Evolutionary conservation across 64 coral and sea anemone species (phyloP), one percentile per base, ranked within the genome.

Genomic region (Montipora sp.): DNA sequence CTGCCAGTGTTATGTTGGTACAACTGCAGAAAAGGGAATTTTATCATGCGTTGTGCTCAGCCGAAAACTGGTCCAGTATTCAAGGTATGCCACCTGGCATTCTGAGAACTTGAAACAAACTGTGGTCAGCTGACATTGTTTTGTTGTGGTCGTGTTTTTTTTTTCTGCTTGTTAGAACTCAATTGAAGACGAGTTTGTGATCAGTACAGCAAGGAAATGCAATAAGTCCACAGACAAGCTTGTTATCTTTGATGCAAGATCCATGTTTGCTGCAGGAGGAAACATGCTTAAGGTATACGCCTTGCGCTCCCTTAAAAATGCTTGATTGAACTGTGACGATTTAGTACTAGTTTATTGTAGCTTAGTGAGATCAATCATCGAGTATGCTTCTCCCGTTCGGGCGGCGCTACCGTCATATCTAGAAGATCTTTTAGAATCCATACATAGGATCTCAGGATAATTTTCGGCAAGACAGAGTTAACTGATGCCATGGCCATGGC

Each of bases 11-110:
- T 98, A 8, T 98, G 93, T 11, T 98, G 96, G 96, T 98, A 91
- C 57, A 98, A 98, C 68, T 59, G 51, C 7, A 95, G 83, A 88
- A 98, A 91, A 51, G 96, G 91, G 9, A 98, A 98, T 73, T 98
- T 98, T 51, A 95, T 98, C 12, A 98, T 98, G 96, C 77, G 96
- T 15, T 98, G 96, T 88, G 96, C 96, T 7, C 96, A 98, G 50
- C 96, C 96, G 51, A 95, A 95, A 47, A 98, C 94, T 73, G 96
- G 96, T 18, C 91, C 95, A 44, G 92, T 69, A 72, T 89, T 84
- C 55, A 96, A 96, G 95, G 95, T 96, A 71, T 19, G 3, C 36
- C 36, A 36, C 36, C 36, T 36, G 36, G 36, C 36, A 36, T 36
- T 36, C 36, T 36, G 36, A 36, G 36, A 36, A 66, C 15, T 66